Conservation (phyloP, 2,113 vertebrate species). For the Marmota flaviventris region DNA sequence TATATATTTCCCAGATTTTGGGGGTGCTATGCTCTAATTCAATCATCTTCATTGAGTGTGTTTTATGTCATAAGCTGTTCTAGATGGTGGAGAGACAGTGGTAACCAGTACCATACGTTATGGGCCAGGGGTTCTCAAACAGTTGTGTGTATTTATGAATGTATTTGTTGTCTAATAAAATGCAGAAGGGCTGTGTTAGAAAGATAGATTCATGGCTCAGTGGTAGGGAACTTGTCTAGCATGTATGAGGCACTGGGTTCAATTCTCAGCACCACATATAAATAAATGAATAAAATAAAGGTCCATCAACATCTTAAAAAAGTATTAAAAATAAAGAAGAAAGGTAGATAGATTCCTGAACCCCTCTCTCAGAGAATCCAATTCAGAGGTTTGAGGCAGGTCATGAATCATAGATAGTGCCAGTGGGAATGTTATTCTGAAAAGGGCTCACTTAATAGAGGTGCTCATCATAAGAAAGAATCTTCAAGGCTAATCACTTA, state of each 20-base stretch:
- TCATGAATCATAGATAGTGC: constrained; percentile 41
- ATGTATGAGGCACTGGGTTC: no score
- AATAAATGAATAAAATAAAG: no score
- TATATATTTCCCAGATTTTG: neutral
- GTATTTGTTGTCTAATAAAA: constrained; percentile 8
- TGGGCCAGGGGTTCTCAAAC: neutral
- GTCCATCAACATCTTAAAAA: no score
- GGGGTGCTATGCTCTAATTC: neutral
- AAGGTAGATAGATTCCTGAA: neutral
- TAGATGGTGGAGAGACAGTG: neutral
- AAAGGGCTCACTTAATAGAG: constrained; percentile 39
- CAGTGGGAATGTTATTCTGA: constrained; percentile 24
- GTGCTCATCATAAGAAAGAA: constrained; percentile 32
- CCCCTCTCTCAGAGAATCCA: neutral
- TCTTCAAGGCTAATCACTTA: constrained; percentile 19
- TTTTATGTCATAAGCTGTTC: neutral
- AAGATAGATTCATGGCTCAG: neutral
- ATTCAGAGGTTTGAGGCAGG: constrained; percentile 12
- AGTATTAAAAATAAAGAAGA: no score
- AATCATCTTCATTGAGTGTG: neutral
- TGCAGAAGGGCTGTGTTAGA: neutral
- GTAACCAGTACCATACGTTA: neutral
- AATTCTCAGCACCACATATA: no score
- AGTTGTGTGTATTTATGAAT: neutral
- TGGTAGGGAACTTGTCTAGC: no score